These are phyloP conservation scores for Lysandra coridon DNA, from an alignment of 2,888 invertebrate species.

Conservation along the genomic window DNA sequence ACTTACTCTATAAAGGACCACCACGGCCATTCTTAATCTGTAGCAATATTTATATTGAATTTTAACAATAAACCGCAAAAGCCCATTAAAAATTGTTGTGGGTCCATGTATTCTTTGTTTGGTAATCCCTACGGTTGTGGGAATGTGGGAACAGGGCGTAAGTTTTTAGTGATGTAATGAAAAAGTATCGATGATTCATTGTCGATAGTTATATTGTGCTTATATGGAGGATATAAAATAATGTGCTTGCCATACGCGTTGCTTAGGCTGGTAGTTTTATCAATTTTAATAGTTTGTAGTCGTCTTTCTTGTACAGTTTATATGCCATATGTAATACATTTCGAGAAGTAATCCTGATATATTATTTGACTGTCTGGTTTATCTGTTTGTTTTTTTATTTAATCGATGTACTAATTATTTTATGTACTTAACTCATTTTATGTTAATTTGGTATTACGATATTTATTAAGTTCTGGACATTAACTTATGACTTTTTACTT, in stretches of 20 bases:
- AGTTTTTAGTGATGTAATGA: constrained; percentile 48
- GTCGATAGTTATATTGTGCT: not conserved
- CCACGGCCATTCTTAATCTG: not conserved
- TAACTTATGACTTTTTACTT: not conserved
- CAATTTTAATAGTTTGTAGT: not conserved
- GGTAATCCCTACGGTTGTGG: constrained; percentile 59
- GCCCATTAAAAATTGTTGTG: constrained; percentile 74
- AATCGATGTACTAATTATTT: no score
- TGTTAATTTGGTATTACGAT: no score
- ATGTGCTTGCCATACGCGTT: not conserved
- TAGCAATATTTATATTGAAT: constrained; percentile 20
- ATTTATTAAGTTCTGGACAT: not conserved
- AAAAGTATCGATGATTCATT: constrained; percentile 36
- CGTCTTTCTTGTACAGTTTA: not conserved
- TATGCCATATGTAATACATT: no score
- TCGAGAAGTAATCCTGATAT: no score
- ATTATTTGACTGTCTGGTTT: no score
- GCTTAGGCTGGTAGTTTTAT: not conserved
- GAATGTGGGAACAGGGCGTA: constrained; percentile 66
- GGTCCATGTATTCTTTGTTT: constrained; percentile 68
- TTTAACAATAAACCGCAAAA: constrained; percentile 46
- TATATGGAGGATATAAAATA: not conserved
- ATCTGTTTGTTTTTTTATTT: no score
- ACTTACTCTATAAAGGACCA: not conserved
- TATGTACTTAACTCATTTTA: no score